phyloP scores from a whole-genome alignment of 2,888 invertebrate genomes.

The Acleris holmiana region DNA sequence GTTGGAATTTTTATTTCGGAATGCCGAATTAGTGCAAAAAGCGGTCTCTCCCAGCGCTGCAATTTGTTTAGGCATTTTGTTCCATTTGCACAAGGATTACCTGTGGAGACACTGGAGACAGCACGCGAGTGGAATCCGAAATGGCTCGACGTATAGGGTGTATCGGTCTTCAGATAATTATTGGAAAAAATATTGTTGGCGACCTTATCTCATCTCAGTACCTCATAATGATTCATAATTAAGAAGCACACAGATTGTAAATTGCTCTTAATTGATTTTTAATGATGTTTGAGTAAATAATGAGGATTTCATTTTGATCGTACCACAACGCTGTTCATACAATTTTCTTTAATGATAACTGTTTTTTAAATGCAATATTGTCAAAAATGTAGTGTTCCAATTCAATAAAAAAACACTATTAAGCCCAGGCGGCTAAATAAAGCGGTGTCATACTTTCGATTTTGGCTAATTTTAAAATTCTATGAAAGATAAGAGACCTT shows the following conservation, averaged over 20 bases:
- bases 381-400: too few relatives aligned
- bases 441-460: too few relatives aligned
- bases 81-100: conserved; percentile 64
- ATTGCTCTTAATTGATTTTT: conserved; percentile 1
- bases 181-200: conserved; percentile 5
- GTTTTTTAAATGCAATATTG: too few relatives aligned
- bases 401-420: too few relatives aligned
- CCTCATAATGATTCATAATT: too few relatives aligned
- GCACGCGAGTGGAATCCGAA: conserved; percentile 70
- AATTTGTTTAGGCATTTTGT: conserved; percentile 83
- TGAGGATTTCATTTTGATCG: neutral
- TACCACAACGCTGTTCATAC: too few relatives aligned
- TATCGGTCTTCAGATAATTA: conserved; percentile 38
- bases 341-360: too few relatives aligned
- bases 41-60: conserved; percentile 70
- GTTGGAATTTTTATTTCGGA: conserved; percentile 83
- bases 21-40: conserved; percentile 85
- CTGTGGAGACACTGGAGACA: conserved; percentile 43
- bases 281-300: neutral
- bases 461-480: too few relatives aligned
- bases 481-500: too few relatives aligned
- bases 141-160: conserved; percentile 62
- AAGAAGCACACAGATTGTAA: neutral
- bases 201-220: too few relatives aligned
- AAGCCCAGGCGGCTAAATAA: too few relatives aligned